phyloP scores from a whole-genome alignment of 2,113 vertebrate genomes.

The Tenebrosternarchus preto region DNA sequence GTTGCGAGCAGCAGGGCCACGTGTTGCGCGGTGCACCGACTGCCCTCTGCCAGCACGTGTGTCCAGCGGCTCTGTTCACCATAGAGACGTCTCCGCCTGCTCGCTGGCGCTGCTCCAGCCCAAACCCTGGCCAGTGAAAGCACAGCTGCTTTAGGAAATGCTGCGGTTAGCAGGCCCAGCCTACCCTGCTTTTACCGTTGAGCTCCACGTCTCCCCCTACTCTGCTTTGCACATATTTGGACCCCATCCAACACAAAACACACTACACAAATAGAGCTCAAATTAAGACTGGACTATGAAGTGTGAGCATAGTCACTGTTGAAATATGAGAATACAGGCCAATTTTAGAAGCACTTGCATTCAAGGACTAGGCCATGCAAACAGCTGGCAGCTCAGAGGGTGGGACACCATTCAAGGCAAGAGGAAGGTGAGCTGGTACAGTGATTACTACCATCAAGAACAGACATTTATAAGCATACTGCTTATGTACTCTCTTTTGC shows the following conservation, averaged over 20 bases:
- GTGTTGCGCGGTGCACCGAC: constrained; percentile 51
- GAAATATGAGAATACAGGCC: constrained; percentile 35
- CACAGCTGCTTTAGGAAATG: constrained; percentile 30
- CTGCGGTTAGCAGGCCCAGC: constrained; percentile 43
- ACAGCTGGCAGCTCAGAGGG: constrained; percentile 33
- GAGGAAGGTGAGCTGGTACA: neutral
- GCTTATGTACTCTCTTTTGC: neutral
- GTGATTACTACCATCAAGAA: neutral
- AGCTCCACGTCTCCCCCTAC: neutral
- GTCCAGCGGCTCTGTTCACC: constrained; percentile 52
- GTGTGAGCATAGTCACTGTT: constrained; percentile 21
- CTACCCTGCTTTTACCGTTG: constrained; percentile 9
- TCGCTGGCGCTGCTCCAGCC: constrained; percentile 11
- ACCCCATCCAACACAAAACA: constrained; percentile 22
- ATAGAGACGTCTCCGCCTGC: constrained; percentile 7
- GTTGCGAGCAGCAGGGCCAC: constrained; percentile 57
- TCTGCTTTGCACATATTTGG: constrained; percentile 15
- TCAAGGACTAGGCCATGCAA: constrained; percentile 27
- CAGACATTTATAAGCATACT: neutral
- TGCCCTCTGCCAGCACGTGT: constrained; percentile 51
- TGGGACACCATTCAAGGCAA: constrained; percentile 26
- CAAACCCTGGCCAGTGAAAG: constrained; percentile 26
- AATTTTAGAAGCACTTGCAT: constrained; percentile 44
- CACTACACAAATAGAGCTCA: constrained; percentile 1
- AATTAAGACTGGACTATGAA: constrained; percentile 16